Evolutionary conservation across 2,888 invertebrate species (phyloP).

Genomic region (Schrankia costaestrigalis): DNA sequence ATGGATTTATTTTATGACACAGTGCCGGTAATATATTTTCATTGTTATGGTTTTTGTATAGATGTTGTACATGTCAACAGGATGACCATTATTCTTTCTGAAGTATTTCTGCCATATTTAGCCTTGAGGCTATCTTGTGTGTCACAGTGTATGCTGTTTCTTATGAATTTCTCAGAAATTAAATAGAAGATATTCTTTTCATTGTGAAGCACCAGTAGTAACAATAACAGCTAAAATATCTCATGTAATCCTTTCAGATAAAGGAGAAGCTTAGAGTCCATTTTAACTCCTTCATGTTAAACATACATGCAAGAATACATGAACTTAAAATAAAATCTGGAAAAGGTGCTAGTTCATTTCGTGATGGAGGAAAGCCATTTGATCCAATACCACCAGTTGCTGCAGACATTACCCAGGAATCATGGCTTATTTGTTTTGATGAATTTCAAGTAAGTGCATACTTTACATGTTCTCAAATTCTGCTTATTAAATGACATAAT

Average conservation of each 20-base stretch:
- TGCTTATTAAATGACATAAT: not conserved
- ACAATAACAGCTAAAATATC: no score
- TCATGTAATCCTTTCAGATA: constrained; percentile 67
- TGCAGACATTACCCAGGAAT: constrained; percentile 88
- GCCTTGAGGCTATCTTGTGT: no score
- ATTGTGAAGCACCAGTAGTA: no score
- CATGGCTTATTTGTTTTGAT: constrained; percentile 98
- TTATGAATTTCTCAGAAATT: no score
- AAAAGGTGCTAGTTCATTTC: constrained; percentile 69
- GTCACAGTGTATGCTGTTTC: no score
- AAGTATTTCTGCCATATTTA: no score
- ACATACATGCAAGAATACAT: constrained; percentile 95
- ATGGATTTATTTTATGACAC: constrained; percentile 98
- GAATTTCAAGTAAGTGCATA: constrained; percentile 91
- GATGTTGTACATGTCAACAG: no score
- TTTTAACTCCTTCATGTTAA: constrained; percentile 98
- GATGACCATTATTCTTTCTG: no score
- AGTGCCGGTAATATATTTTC: constrained; percentile 50
- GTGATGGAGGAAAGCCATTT: constrained; percentile 80
- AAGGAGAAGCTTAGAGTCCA: constrained; percentile 91
- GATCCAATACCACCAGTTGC: constrained; percentile 98
- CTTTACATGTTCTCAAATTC: no score
- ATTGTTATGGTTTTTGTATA: no score
- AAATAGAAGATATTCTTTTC: no score
- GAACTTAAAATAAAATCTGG: constrained; percentile 85